Evolutionary conservation across 1,140 invertebrate species (phyloP).

Genomic region (Eufriesea mexicana): DNA sequence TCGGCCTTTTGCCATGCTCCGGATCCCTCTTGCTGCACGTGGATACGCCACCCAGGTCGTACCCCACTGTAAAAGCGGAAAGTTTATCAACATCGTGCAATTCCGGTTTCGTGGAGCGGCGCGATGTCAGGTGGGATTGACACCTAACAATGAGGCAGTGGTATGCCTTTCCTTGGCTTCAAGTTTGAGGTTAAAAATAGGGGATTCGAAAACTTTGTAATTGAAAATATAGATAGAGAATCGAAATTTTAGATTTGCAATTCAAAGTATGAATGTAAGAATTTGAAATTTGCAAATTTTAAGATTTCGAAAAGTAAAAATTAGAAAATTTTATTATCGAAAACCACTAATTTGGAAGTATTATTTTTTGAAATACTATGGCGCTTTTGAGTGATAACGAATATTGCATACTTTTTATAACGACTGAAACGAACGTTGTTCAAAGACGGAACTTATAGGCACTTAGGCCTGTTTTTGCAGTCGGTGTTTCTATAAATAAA

Average conservation of each 20-base stretch:
- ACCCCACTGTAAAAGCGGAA: conserved; percentile 87
- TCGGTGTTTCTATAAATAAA: conserved; percentile 19
- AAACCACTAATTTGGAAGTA: too few relatives aligned
- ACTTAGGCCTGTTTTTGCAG: too few relatives aligned
- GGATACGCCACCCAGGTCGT: conserved; percentile 95
- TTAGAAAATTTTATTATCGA: too few relatives aligned
- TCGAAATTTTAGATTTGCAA: too few relatives aligned
- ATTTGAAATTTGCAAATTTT: neutral
- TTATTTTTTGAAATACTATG: too few relatives aligned
- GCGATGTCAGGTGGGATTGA: conserved; percentile 25
- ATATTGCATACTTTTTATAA: neutral
- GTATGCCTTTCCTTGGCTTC: conserved; percentile 2
- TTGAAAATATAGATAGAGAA: too few relatives aligned
- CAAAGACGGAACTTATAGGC: neutral
- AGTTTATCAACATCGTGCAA: conserved; percentile 70
- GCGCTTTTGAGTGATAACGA: too few relatives aligned
- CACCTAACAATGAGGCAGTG: too few relatives aligned
- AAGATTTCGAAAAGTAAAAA: too few relatives aligned
- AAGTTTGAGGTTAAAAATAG: too few relatives aligned
- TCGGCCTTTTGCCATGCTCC: conserved; percentile 86
- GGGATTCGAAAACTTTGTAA: too few relatives aligned
- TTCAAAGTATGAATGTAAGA: neutral
- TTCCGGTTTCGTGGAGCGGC: conserved; percentile 49
- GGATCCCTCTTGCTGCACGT: conserved; percentile 92
- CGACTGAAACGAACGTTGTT: neutral